Conservation (phyloP, 2,113 vertebrate genomes). For the Lampris megalopsis region DNA sequence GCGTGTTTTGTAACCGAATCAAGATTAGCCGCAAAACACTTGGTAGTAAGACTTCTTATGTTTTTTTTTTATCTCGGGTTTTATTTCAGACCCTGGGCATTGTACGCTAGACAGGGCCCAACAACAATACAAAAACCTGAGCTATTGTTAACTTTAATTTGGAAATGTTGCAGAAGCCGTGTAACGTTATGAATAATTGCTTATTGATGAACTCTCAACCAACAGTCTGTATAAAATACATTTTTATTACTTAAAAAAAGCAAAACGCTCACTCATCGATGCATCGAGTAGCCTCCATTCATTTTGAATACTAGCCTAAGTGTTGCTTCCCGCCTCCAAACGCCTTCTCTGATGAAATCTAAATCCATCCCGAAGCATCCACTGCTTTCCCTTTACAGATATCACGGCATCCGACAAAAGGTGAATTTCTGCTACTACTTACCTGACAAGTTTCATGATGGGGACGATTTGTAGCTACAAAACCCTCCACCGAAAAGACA, state of each 20-base stretch:
- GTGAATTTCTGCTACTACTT: neutral
- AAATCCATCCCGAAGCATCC: conserved; percentile 57
- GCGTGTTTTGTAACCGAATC: too few species aligned
- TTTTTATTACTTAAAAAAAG: neutral
- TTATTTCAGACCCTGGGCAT: too few species aligned
- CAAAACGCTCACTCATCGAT: neutral
- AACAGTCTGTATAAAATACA: neutral
- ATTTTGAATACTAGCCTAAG: conserved; percentile 17
- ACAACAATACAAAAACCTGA: neutral
- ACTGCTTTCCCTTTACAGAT: rapidly evolving
- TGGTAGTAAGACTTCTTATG: too few species aligned
- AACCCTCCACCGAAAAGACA: conserved; percentile 67
- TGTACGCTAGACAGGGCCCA: neutral
- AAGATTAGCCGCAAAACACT: too few species aligned
- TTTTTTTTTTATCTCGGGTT: too few species aligned
- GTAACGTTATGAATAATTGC: neutral
- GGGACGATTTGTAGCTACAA: conserved; percentile 59
- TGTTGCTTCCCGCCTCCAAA: conserved; percentile 74
- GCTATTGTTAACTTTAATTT: neutral
- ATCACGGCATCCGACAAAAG: rapidly evolving
- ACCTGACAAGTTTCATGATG: conserved; percentile 87
- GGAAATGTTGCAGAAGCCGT: neutral
- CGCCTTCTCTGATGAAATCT: conserved; percentile 56
- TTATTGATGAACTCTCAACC: neutral
- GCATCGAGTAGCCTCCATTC: conserved; percentile 44